Base-by-base conservation (phyloP, 2,797 vertebrate genomes). In the Garrulus glandarius region DNA sequence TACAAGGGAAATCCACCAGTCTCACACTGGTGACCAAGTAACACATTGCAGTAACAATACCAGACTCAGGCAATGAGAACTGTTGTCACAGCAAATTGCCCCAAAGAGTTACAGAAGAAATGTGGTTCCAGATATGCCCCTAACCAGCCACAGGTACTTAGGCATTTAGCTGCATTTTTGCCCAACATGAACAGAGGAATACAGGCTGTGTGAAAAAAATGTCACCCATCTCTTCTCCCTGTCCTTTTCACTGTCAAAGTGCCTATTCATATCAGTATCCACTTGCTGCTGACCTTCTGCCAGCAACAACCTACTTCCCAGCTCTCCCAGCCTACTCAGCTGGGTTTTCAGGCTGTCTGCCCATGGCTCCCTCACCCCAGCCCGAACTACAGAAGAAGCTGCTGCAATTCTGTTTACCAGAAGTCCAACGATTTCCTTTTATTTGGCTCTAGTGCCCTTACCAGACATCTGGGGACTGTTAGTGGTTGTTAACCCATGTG, bases 1-100 rank as follows among this genome's bases (percentile, higher is more conserved):
- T 68, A 8, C 0, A 0, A 3, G 13, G 15, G 36, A 57, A 53
- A 60, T 27, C 4, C 4, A 14, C 9, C 17, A 10, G 23, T 57
- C 50, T 59, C 49, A 26, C 17, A 8, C 22, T 24, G 26, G 17
- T 47, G 27, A 43, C 53, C 53, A 56, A 0, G 1, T 19, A 77
- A 72, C 10, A 24, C 22, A 8, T 2, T 30, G 44, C 21, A 83
- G 21, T 64, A 86, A 60, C 53, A 68, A 47, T 43, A 32, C 10
- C 39, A 69, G 74, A 47, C 24, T 43, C 7, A 2, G 50, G 29
- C 46, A 46, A 41, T 32, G 13, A 49, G 30, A 81, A 43, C 32
- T 23, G 8, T 46, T 0, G 0, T 74, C n/a, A 7, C 30, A 72
- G 68, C n/a, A 93, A 79, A 56, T 43, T 59, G 30, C 30, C 39